Conservation (phyloP, 2,888 invertebrate species). For the Drosophila anomelani region DNA sequence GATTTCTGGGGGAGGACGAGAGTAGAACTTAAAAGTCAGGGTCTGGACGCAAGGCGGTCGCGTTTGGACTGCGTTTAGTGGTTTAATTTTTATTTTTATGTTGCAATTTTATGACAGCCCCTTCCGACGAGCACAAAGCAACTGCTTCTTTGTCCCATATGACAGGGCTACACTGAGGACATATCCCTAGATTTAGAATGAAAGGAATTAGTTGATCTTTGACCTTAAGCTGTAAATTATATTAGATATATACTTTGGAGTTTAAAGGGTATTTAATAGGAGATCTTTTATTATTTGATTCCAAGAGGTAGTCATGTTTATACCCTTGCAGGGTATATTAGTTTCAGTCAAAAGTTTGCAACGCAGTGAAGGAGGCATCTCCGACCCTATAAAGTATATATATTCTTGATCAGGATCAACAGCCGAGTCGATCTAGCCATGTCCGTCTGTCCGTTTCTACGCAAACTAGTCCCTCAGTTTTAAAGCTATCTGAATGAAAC, state of each 20-base stretch:
- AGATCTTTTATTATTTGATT: background rate
- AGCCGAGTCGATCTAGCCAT: too few relatives aligned
- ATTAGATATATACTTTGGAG: background rate
- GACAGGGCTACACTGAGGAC: constrained; percentile 18
- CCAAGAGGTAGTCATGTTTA: background rate
- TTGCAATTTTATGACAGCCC: constrained; percentile 66
- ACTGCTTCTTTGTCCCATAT: constrained; percentile 36
- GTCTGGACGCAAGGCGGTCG: constrained; percentile 22
- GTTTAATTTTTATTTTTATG: constrained; percentile 79
- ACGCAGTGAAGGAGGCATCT: too few relatives aligned
- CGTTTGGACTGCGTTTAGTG: constrained; percentile 71
- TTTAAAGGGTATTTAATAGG: background rate
- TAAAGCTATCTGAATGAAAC: too few relatives aligned
- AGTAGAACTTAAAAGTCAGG: constrained; percentile 25
- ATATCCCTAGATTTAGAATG: background rate
- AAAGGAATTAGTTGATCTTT: background rate
- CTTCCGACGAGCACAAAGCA: constrained; percentile 39
- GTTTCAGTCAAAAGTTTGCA: too few relatives aligned
- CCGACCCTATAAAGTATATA: too few relatives aligned
- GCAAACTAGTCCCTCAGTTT: too few relatives aligned
- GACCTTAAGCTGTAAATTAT: background rate
- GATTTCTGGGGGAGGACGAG: constrained; percentile 12
- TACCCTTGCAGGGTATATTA: too few relatives aligned
- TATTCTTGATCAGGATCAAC: too few relatives aligned
- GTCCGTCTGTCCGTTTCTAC: too few relatives aligned